phyloP scores from a whole-genome alignment of 2,888 invertebrate species.

The Molorchus minor region DNA sequence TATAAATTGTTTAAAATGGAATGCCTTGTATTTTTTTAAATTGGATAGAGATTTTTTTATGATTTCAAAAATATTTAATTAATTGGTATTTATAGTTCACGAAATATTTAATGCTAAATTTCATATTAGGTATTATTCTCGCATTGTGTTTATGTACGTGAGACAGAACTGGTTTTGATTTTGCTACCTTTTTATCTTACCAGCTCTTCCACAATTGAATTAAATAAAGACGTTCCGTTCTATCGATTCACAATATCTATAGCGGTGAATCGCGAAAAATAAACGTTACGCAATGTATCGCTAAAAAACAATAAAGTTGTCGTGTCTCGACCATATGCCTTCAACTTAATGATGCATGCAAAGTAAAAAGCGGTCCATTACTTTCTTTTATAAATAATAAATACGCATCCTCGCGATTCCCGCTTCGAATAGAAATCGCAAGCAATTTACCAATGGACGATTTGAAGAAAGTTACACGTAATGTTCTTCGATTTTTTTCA shows the following conservation, averaged over 20 bases:
- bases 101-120: too few relatives aligned
- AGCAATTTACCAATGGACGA: slow-evolving; percentile 22
- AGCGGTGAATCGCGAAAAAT: not conserved
- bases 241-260: not conserved
- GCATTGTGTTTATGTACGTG: too few relatives aligned
- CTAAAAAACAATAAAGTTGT: slow-evolving; percentile 19
- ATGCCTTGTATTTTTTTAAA: too few relatives aligned
- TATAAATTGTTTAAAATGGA: too few relatives aligned
- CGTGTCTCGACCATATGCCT: slow-evolving; percentile 12
- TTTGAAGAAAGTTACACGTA: slow-evolving; percentile 31
- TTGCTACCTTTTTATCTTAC: too few relatives aligned
- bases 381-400: slow-evolving; percentile 26
- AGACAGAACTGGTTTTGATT: too few relatives aligned
- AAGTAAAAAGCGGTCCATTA: slow-evolving; percentile 10
- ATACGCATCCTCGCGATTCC: slow-evolving; percentile 13
- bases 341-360: slow-evolving; percentile 17
- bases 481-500: slow-evolving; percentile 26
- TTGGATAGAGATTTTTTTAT: too few relatives aligned
- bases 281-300: slow-evolving; percentile 10
- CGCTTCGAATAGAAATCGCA: slow-evolving; percentile 23
- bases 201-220: not conserved
- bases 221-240: slow-evolving; percentile 11
- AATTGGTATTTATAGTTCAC: too few relatives aligned
- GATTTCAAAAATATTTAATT: too few relatives aligned
- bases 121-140: too few relatives aligned